These are phyloP conservation scores for Campylorhamphus procurvoides DNA, from an alignment of 2,113 vertebrate genomes.

Conservation along the genomic window DNA sequence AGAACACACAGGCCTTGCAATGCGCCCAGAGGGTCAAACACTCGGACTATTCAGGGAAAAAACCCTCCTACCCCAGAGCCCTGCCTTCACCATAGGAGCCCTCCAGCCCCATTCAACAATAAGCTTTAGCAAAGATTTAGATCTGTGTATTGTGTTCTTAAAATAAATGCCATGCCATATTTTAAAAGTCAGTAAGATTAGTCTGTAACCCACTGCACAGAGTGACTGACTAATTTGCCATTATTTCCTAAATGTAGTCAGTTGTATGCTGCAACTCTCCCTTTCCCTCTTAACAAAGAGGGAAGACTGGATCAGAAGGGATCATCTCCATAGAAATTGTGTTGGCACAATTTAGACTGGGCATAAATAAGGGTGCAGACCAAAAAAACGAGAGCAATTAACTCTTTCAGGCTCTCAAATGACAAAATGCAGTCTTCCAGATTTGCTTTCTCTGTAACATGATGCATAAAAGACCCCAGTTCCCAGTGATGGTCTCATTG, in stretches of 20 bases:
- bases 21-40: background rate
- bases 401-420: slow-evolving; percentile 35
- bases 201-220: background rate
- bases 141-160: background rate
- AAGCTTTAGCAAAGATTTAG: background rate
- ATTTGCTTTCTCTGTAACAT: background rate
- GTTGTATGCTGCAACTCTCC: background rate
- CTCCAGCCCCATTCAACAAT: background rate
- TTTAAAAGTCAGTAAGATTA: background rate
- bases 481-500: background rate
- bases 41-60: background rate
- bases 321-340: slow-evolving; percentile 74
- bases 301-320: slow-evolving; percentile 66
- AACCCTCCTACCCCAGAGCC: background rate
- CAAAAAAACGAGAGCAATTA: slow-evolving; percentile 49
- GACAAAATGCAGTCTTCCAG: background rate
- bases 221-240: background rate
- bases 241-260: background rate
- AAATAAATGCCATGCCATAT: accelerated
- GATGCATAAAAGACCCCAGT: background rate
- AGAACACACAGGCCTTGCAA: background rate
- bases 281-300: slow-evolving; percentile 56
- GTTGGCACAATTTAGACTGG: slow-evolving; percentile 59
- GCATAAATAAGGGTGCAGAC: slow-evolving; percentile 68
- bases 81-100: background rate